These are phyloP conservation scores for Polyploca ridens DNA, from an alignment of 2,888 invertebrate genomes.

Conservation along the genomic window DNA sequence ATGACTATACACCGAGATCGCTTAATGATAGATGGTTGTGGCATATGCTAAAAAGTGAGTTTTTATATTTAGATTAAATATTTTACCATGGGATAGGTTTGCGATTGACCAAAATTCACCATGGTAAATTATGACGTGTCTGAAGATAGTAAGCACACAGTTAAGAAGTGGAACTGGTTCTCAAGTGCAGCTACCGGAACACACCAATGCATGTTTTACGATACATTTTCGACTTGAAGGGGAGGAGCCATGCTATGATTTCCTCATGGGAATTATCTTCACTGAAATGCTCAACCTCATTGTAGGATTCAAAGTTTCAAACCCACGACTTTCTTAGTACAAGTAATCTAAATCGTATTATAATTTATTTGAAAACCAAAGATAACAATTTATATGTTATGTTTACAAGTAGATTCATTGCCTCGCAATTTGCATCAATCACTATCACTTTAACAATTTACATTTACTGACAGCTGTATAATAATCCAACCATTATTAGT, in stretches of 20 bases:
- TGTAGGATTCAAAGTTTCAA: no score
- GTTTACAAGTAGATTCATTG: not conserved
- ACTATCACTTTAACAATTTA: conserved; percentile 23
- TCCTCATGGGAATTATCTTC: no score
- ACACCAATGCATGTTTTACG: not conserved
- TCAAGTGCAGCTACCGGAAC: not conserved
- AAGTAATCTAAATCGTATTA: not conserved
- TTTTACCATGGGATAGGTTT: no score
- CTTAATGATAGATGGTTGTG: conserved; percentile 31
- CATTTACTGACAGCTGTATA: conserved; percentile 21
- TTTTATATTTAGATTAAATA: no score
- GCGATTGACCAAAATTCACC: no score
- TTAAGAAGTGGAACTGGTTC: no score
- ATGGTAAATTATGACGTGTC: no score
- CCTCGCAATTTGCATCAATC: conserved; percentile 25
- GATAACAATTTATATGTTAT: not conserved
- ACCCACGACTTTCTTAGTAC: no score
- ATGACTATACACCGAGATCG: conserved; percentile 34
- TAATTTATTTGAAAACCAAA: not conserved
- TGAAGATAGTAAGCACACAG: no score
- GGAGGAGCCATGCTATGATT: no score
- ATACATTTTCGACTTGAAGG: no score
- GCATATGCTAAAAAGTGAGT: not conserved
- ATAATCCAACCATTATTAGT: conserved; percentile 16
- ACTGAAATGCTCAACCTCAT: no score